Evolutionary conservation across 1,140 invertebrate species (phyloP).

Genomic region (Lordiphosa collinella): DNA sequence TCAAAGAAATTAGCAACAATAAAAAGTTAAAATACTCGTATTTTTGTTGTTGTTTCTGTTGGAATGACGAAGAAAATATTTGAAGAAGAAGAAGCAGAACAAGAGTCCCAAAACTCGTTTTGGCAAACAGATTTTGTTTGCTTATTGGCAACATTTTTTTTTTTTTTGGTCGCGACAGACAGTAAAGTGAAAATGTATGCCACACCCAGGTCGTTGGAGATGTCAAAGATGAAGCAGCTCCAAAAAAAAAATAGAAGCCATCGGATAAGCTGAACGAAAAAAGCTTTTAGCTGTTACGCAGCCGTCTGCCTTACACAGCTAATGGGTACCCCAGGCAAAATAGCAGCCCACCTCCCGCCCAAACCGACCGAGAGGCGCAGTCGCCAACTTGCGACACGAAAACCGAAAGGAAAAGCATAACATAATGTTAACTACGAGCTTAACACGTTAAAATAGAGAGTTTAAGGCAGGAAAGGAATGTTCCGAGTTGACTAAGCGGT

Average conservation of each 20-base stretch:
- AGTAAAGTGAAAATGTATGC: conserved; percentile 59
- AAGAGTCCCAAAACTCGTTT: conserved; percentile 51
- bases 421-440: too few species aligned
- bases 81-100: conserved; percentile 25
- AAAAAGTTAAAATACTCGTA: neutral
- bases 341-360: too few species aligned
- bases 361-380: too few species aligned
- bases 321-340: too few species aligned
- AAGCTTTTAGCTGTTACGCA: too few species aligned
- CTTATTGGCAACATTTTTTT: conserved; percentile 50
- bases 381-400: too few species aligned
- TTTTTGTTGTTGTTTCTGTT: conserved; percentile 7
- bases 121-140: conserved; percentile 6
- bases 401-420: too few species aligned
- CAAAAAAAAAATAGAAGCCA: too few species aligned
- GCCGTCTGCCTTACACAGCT: too few species aligned
- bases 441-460: too few species aligned
- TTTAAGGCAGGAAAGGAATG: too few species aligned
- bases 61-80: conserved; percentile 20
- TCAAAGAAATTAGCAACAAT: conserved; percentile 13
- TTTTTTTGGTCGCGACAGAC: conserved; percentile 10
- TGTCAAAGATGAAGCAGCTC: conserved; percentile 1
- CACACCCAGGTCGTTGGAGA: conserved; percentile 31
- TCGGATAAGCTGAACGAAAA: neutral
- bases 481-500: too few species aligned